Conservation (phyloP, 2,113 vertebrate species). For the Myocastor coypus region DNA sequence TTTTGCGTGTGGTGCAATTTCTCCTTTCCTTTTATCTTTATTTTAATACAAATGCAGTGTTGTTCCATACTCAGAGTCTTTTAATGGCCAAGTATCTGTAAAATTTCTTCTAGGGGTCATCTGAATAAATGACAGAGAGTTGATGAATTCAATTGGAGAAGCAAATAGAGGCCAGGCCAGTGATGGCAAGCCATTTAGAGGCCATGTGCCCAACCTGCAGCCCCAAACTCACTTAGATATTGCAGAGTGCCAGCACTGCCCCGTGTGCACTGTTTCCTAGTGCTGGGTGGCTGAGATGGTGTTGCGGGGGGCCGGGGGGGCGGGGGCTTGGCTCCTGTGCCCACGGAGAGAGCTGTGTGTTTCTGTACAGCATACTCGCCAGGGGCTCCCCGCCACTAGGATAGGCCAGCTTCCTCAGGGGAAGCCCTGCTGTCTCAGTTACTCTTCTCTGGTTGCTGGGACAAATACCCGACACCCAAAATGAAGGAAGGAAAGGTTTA, state of each 20-base stretch:
- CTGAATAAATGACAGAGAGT: slow-evolving; percentile 3
- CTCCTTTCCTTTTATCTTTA: not conserved
- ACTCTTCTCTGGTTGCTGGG: no score
- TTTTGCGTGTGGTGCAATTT: not conserved
- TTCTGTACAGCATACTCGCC: no score
- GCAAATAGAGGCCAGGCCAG: not conserved
- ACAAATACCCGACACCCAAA: no score
- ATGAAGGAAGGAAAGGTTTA: no score
- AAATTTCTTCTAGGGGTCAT: slow-evolving; percentile 37
- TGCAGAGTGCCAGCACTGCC: not conserved
- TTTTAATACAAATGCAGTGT: not conserved
- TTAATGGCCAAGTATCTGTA: not conserved
- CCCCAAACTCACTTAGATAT: not conserved
- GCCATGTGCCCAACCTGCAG: not conserved
- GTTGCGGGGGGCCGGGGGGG: not conserved
- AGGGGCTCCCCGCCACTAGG: not conserved
- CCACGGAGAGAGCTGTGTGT: not conserved
- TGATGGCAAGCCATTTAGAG: not conserved
- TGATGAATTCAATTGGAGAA: slow-evolving; percentile 4
- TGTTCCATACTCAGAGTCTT: not conserved
- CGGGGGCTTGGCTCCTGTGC: not conserved
- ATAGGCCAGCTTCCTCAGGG: not conserved
- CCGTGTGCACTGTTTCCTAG: not conserved
- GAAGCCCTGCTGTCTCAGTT: not conserved
- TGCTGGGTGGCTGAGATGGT: not conserved